Conservation (phyloP, 2,797 vertebrate species). For the Amblyraja radiata region DNA sequence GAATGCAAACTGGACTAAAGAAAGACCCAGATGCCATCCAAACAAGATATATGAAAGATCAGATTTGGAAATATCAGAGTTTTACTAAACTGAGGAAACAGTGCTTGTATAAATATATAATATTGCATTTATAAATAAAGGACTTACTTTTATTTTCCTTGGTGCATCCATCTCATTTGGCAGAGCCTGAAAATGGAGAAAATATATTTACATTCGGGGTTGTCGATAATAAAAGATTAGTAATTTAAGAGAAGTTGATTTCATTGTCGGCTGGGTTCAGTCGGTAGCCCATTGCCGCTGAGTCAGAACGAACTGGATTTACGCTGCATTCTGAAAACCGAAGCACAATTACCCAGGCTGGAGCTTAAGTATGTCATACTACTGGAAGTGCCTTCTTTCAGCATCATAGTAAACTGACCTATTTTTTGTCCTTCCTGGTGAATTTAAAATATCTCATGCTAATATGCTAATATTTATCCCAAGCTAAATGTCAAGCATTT, state of each 20-base stretch:
- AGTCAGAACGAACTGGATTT: too few species aligned
- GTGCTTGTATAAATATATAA: background rate
- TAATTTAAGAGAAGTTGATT: background rate
- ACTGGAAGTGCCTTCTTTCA: background rate
- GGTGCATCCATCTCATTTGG: fast-evolving
- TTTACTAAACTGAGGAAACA: background rate
- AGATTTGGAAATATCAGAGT: too few species aligned
- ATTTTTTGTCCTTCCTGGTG: background rate
- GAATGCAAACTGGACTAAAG: too few species aligned
- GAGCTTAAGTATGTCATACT: background rate
- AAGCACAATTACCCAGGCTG: too few species aligned
- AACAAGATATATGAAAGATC: too few species aligned
- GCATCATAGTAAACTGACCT: background rate
- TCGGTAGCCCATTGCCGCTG: too few species aligned
- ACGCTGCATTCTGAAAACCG: too few species aligned
- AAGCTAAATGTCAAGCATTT: too few species aligned
- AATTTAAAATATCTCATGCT: background rate
- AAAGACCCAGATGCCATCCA: too few species aligned
- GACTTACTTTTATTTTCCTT: background rate
- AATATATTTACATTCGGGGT: background rate
- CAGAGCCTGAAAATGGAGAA: background rate
- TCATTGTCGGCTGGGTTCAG: too few species aligned
- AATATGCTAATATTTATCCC: background rate
- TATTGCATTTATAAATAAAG: background rate
- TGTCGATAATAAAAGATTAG: background rate